Base-by-base conservation (phyloP, 37 sponge, comb jelly and placozoan species). In the Geodia barretti region DNA sequence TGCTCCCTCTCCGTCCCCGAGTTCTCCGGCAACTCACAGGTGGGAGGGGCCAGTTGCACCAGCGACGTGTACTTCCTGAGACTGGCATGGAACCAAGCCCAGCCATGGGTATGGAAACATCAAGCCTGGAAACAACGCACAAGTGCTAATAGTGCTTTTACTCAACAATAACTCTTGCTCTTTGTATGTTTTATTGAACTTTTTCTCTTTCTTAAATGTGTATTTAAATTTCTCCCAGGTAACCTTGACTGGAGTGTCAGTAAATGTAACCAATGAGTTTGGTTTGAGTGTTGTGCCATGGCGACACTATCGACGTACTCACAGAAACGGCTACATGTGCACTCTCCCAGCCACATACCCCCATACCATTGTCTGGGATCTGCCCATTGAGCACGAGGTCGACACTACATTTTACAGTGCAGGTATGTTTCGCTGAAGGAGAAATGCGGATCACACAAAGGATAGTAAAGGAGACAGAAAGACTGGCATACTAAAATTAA, bases 241-340 rank as follows among this genome's bases (percentile, higher is more conserved):
- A 29, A 92, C 93, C 3, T 74, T 92, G 0, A 37, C 0, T 25
- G 92, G 78, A 38, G 73, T 83, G 41, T 71, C 20, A 43, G 93
- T 92, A 37, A 84, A 84, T 81, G 86, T 84, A 7, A 81, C 78
- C 69, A 92, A 92, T 76, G 64, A 88, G 70, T 87, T 87, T 81
- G 93, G 93, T 1, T 31, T 8, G 0, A 82, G 82, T 39, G 21
- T 76, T 28, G 76, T 92, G 7, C 93, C 93, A 33, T 93, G 93
- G 93, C 72, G 86, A 63, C 90, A 93, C 71, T 89, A 93, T 35
- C 78, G 93, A 37, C 93, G 88, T 33, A 93, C 93, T 20, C 93
- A 93, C 63, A 4, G 79, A 63, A 87, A 85, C 65, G 93, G 93
- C 23, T 93, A 93, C 83, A 93, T 93, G 93, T 64, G 80, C 58